These are phyloP conservation scores for Cirrhinus mrigala DNA, from an alignment of 2,797 vertebrate species.

Conservation along the genomic window DNA sequence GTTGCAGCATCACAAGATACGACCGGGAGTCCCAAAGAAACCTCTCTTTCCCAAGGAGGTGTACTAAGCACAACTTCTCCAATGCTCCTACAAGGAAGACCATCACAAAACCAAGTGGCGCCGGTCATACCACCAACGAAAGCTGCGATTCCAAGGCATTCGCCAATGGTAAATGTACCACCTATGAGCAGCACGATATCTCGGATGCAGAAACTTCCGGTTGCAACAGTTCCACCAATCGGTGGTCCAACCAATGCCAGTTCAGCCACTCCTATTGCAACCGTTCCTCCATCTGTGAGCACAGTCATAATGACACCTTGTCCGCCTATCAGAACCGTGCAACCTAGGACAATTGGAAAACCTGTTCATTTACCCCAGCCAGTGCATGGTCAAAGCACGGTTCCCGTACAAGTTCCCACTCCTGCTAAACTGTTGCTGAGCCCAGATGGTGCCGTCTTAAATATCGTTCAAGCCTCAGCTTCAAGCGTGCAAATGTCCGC, in stretches of 20 bases:
- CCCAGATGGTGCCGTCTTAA: slow-evolving; percentile 89
- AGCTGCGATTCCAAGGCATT: slow-evolving; percentile 63
- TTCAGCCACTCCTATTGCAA: slow-evolving; percentile 69
- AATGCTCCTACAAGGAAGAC: slow-evolving; percentile 58
- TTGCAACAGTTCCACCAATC: slow-evolving; percentile 79
- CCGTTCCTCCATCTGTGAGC: slow-evolving; percentile 65
- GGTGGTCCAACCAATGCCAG: slow-evolving; percentile 73
- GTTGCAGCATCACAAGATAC: slow-evolving; percentile 29
- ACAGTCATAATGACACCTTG: slow-evolving; percentile 64
- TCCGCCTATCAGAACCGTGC: slow-evolving; percentile 65
- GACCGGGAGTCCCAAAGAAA: slow-evolving; percentile 37
- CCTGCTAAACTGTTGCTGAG: slow-evolving; percentile 88
- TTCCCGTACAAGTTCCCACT: slow-evolving; percentile 69
- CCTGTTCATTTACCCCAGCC: slow-evolving; percentile 60
- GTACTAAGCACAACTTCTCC: slow-evolving; percentile 51
- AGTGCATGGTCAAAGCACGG: slow-evolving; percentile 62
- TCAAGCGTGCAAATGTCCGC: slow-evolving; percentile 62
- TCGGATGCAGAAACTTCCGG: slow-evolving; percentile 73
- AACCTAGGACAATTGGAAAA: slow-evolving; percentile 59
- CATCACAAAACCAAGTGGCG: slow-evolving; percentile 60
- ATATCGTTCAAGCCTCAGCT: slow-evolving; percentile 79
- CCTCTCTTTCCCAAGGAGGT: slow-evolving; percentile 17
- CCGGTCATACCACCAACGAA: slow-evolving; percentile 61
- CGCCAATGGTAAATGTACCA: slow-evolving; percentile 70
- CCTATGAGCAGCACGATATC: slow-evolving; percentile 67